These are phyloP conservation scores for Choloepus hoffmanni DNA, from an alignment of 2,113 vertebrate genomes.

Conservation along the genomic window DNA sequence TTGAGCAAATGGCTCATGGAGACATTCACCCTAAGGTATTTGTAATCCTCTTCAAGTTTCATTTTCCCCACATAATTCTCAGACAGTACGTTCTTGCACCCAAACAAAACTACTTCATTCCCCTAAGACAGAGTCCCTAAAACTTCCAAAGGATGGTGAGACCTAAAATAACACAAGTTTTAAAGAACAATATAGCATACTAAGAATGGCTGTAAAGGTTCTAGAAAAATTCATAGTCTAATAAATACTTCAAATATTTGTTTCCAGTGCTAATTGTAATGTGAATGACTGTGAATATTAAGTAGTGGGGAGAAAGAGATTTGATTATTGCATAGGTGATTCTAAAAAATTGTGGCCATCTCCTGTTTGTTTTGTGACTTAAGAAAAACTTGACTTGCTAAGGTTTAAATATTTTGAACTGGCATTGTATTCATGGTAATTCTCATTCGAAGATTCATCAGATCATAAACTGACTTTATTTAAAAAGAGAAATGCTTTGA, in stretches of 20 bases:
- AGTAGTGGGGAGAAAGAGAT: not conserved
- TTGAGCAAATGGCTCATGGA: not conserved
- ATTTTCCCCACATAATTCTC: not conserved
- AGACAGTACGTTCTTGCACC: not conserved
- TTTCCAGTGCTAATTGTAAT: slow-evolving; percentile 21
- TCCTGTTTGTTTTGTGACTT: not conserved
- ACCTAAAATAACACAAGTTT: slow-evolving; percentile 31
- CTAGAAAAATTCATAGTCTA: slow-evolving; percentile 34
- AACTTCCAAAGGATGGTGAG: not conserved
- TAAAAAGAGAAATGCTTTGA: slow-evolving; percentile 19
- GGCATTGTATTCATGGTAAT: not conserved
- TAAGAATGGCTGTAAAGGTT: not conserved
- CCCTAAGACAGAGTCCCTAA: not conserved
- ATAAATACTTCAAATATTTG: slow-evolving; percentile 56
- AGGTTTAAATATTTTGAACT: slow-evolving; percentile 27
- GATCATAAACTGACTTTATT: slow-evolving; percentile 1
- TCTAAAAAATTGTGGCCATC: not conserved
- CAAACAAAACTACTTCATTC: not conserved
- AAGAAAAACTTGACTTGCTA: slow-evolving; percentile 1
- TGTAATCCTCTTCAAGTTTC: not conserved
- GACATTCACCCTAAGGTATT: not conserved
- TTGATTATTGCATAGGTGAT: no score
- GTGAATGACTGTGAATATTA: not conserved
- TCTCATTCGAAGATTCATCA: slow-evolving; percentile 32
- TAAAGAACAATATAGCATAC: not conserved